These are phyloP conservation scores for Todiramphus saurophagus DNA, from an alignment of 2,113 vertebrate species.

Conservation along the genomic window DNA sequence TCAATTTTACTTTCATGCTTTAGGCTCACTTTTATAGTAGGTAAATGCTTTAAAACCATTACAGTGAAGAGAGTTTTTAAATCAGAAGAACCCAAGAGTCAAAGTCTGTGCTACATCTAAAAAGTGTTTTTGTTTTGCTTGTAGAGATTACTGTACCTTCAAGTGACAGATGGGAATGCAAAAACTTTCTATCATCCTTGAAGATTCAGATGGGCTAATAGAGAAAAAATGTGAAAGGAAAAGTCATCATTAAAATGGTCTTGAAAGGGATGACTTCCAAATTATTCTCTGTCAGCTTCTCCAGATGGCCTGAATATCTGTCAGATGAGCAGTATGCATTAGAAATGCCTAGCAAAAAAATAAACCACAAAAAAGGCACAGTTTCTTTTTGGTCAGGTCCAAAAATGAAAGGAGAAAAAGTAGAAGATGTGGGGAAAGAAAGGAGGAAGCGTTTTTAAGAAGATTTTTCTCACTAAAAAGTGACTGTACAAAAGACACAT, in stretches of 20 bases:
- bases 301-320: constrained; percentile 66
- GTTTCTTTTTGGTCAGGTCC: not conserved
- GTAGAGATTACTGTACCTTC: constrained; percentile 19
- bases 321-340: constrained; percentile 40
- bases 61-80: not conserved
- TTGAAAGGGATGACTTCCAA: constrained; percentile 63
- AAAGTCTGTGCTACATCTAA: not conserved
- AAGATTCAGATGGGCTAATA: constrained; percentile 53
- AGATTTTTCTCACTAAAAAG: not conserved
- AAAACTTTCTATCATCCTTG: constrained; percentile 64
- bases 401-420: not conserved
- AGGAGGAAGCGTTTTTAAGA: not conserved
- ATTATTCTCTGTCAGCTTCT: constrained; percentile 65
- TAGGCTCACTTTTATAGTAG: not conserved
- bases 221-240: constrained; percentile 58
- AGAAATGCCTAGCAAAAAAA: constrained; percentile 18
- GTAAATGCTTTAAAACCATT: not conserved
- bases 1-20: not conserved
- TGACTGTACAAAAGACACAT: not conserved
- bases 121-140: constrained; percentile 38
- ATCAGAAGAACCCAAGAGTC: not conserved
- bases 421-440: not conserved
- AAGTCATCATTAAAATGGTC: constrained; percentile 56
- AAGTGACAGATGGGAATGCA: constrained; percentile 69
- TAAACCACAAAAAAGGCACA: not conserved